Conservation (phyloP, 2,113 vertebrate genomes). For the Channa maculata region DNA sequence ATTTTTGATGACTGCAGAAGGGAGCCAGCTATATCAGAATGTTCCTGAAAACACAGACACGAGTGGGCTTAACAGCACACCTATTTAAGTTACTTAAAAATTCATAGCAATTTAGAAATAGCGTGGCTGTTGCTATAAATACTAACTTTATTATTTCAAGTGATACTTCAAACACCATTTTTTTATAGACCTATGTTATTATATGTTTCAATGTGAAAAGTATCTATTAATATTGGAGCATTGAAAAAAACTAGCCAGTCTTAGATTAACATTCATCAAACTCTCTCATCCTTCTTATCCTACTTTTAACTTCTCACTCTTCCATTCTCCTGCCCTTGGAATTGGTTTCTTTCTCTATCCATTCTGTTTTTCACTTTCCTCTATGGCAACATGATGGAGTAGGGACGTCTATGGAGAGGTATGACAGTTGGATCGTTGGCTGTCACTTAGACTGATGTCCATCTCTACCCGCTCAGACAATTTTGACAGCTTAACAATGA, state of each 20-base stretch:
- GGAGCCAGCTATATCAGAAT: no score
- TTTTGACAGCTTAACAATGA: conserved; percentile 74
- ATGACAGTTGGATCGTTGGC: conserved; percentile 76
- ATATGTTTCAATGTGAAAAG: neutral
- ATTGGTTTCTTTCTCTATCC: conserved; percentile 12
- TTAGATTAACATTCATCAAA: conserved; percentile 23
- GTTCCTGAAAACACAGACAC: no score
- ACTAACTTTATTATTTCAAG: neutral
- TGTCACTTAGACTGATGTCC: conserved; percentile 77
- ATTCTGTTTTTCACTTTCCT: conserved; percentile 22
- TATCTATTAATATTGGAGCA: neutral
- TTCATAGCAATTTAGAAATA: neutral
- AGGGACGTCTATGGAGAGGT: conserved; percentile 54
- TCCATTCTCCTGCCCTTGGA: conserved; percentile 3
- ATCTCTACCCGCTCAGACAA: conserved; percentile 61
- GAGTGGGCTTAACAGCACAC: neutral
- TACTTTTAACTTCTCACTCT: conserved; percentile 21
- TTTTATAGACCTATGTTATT: neutral
- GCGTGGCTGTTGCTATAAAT: neutral
- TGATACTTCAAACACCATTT: neutral
- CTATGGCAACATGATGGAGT: conserved; percentile 71
- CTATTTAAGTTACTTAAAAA: neutral
- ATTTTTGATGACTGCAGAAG: no score
- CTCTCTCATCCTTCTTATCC: conserved; percentile 3
- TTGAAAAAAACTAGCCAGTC: neutral